Conservation (phyloP, 2,113 vertebrate species). For the Alethe castanea region DNA sequence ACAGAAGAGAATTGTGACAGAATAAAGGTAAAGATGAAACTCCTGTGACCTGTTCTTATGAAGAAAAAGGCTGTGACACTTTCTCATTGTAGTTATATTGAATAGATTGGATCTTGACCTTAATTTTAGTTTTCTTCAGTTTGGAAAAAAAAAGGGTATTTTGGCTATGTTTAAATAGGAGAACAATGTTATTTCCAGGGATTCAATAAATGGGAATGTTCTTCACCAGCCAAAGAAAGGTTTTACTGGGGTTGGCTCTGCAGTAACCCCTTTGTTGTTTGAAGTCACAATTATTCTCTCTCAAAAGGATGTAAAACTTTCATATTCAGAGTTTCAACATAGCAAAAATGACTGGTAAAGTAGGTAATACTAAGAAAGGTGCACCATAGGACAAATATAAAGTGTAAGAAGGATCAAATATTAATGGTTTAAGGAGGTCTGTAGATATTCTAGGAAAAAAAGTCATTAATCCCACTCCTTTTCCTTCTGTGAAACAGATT, state of each 20-base stretch:
- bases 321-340: background rate
- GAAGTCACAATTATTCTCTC: conserved; percentile 18
- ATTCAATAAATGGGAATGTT: background rate
- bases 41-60: background rate
- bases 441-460: background rate
- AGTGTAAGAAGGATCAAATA: background rate
- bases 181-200: background rate
- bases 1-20: background rate
- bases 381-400: background rate
- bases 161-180: background rate
- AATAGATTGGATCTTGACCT: background rate
- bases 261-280: background rate
- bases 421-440: background rate
- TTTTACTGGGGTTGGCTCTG: background rate
- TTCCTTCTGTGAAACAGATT: background rate
- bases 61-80: background rate
- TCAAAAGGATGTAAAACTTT: background rate
- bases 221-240: background rate
- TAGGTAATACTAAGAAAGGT: background rate
- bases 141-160: background rate
- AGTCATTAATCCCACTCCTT: fast-evolving
- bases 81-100: background rate
- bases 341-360: background rate
- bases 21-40: background rate
- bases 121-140: background rate